Percentiles rank a stretch among this genome's conserved stretches.
Conservation (phyloP, 37 sponge, comb jelly and placozoan genomes). For the Mnemiopsis leidyi region DNA sequence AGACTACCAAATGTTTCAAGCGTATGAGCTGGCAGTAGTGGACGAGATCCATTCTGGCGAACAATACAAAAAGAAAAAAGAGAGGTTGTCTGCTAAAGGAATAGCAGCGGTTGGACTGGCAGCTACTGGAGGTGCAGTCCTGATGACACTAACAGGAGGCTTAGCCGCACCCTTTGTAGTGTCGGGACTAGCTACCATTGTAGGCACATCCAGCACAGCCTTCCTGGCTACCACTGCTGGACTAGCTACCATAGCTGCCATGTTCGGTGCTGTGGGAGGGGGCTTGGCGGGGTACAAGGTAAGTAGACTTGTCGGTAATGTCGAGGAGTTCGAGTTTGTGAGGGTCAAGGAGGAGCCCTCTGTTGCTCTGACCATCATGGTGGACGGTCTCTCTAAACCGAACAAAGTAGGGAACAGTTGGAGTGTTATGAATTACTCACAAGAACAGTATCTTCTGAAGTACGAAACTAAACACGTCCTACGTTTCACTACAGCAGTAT, state of each 20-base stretch:
- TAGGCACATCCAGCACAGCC: conserved; percentile 23
- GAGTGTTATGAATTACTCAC: not conserved
- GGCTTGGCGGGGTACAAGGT: conserved; percentile 64
- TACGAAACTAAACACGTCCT: conserved; percentile 15
- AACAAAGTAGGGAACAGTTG: not conserved
- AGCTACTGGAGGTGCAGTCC: conserved; percentile 11
- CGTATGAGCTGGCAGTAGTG: not conserved
- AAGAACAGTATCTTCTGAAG: conserved; percentile 38
- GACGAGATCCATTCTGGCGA: not conserved
- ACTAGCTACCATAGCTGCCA: conserved; percentile 5
- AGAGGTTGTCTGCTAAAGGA: not conserved
- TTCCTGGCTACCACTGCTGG: conserved; percentile 7
- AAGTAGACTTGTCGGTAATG: not conserved
- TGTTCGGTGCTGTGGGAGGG: conserved; percentile 48
- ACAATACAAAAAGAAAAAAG: conserved; percentile 31
- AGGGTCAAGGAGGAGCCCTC: not conserved
- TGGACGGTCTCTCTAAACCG: conserved; percentile 8
- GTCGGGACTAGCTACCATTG: not conserved
- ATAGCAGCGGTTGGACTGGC: conserved; percentile 42
- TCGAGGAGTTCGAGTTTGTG: conserved; percentile 52
- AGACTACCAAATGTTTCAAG: not conserved
- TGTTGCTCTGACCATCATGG: not conserved
- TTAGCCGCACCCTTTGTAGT: conserved; percentile 56
- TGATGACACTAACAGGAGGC: conserved; percentile 50
- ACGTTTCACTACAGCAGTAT: not conserved